These are phyloP conservation scores for Lycaena phlaeas DNA, from an alignment of 2,888 invertebrate species.

Conservation along the genomic window DNA sequence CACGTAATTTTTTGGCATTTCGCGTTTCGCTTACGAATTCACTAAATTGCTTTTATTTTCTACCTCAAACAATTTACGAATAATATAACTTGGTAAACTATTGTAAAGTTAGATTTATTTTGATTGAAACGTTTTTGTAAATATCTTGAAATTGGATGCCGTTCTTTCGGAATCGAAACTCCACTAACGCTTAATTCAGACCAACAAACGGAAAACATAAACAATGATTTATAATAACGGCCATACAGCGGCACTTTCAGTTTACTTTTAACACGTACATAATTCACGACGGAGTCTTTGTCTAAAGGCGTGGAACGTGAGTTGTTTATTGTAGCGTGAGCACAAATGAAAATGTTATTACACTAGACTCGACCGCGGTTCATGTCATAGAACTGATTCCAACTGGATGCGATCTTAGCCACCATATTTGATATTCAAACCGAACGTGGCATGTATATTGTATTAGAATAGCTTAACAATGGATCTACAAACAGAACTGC, in stretches of 20 bases:
- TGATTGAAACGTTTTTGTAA: background rate
- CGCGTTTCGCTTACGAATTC: background rate
- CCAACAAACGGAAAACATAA: slow-evolving; percentile 73
- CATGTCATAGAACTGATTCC: slow-evolving; percentile 20
- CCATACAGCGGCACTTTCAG: slow-evolving; percentile 70
- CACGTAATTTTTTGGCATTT: slow-evolving; percentile 4
- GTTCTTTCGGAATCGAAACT: slow-evolving; percentile 19
- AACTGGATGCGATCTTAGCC: slow-evolving; percentile 13
- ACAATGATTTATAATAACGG: slow-evolving; percentile 73
- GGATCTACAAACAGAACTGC: too few species aligned
- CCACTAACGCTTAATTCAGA: slow-evolving; percentile 64
- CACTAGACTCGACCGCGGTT: slow-evolving; percentile 41
- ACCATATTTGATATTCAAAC: slow-evolving; percentile 2
- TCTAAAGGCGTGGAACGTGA: slow-evolving; percentile 70
- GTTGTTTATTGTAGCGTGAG: slow-evolving; percentile 71
- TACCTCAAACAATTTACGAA: slow-evolving; percentile 7
- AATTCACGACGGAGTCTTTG: slow-evolving; percentile 71
- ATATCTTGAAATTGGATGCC: background rate
- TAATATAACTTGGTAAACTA: slow-evolving; percentile 9
- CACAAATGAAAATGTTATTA: slow-evolving; percentile 72
- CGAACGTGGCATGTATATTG: too few species aligned
- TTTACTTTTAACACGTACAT: slow-evolving; percentile 74
- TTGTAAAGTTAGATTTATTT: slow-evolving; percentile 10
- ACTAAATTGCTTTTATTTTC: slow-evolving; percentile 4
- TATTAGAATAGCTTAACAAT: too few species aligned